Percentiles rank a stretch among this genome's conserved stretches.
Conservation (phyloP, 2,113 vertebrate species). For the Mionectes macconnelli region DNA sequence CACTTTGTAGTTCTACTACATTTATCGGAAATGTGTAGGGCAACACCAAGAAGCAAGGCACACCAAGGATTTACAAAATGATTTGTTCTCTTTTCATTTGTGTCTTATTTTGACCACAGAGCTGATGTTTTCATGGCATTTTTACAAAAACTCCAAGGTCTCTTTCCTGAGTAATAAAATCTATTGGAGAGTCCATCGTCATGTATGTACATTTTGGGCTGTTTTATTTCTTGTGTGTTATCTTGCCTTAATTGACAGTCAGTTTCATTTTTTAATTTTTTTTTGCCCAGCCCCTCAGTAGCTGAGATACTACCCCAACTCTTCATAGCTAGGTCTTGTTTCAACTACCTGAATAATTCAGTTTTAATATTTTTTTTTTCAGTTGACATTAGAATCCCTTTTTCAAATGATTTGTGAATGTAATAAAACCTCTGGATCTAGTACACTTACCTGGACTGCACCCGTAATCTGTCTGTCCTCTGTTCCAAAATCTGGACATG, state of each 20-base stretch:
- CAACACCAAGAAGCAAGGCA: background rate
- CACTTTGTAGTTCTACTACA: background rate
- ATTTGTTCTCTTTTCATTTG: background rate
- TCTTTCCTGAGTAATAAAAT: background rate
- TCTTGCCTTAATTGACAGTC: conserved; percentile 11
- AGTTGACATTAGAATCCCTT: background rate
- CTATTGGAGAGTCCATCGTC: background rate
- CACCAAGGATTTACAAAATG: background rate
- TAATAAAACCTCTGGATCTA: background rate
- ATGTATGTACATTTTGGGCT: background rate
- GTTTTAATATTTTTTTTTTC: background rate
- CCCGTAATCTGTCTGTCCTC: background rate
- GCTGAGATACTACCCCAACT: background rate
- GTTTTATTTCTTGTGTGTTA: background rate
- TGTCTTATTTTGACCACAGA: background rate
- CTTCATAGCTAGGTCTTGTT: background rate
- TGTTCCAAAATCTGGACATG: background rate
- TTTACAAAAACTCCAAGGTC: conserved; percentile 10
- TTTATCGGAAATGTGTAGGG: background rate
- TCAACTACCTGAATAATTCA: background rate
- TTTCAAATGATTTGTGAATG: background rate
- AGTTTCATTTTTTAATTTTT: background rate
- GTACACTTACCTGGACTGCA: background rate
- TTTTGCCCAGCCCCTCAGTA: background rate
- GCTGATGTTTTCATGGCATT: background rate